Percentiles rank a stretch among this genome's conserved stretches.
phyloP scores from a whole-genome alignment of 2,113 vertebrate species.

The Excalfactoria chinensis region DNA sequence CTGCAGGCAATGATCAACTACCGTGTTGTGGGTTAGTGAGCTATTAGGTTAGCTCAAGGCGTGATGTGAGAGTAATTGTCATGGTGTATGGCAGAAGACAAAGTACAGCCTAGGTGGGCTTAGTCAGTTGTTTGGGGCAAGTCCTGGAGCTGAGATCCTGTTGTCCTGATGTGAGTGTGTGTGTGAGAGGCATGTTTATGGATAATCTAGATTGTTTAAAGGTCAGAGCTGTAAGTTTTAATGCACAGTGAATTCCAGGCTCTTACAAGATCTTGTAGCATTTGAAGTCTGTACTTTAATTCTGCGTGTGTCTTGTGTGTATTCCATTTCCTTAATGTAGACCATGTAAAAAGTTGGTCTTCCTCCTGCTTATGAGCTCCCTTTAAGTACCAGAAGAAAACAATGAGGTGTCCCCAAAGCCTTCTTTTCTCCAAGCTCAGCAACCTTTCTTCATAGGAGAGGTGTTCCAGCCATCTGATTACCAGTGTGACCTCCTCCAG shows the following conservation, averaged over 20 bases:
- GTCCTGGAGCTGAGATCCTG: not conserved
- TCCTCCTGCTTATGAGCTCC: too few relatives aligned
- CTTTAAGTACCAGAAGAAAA: too few relatives aligned
- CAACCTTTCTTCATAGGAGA: too few relatives aligned
- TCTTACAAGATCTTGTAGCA: not conserved
- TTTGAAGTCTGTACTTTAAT: not conserved
- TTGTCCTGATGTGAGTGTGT: not conserved
- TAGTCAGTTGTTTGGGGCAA: not conserved
- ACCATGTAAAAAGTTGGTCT: too few relatives aligned
- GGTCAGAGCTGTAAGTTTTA: not conserved
- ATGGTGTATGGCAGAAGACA: not conserved
- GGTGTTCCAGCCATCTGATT: too few relatives aligned
- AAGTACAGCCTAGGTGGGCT: rapidly evolving
- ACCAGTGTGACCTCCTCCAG: too few relatives aligned
- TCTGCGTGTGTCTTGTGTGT: not conserved
- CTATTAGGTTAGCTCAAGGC: not conserved
- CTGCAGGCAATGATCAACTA: not conserved
- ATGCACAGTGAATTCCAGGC: not conserved
- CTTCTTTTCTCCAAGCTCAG: too few relatives aligned
- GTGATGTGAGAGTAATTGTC: not conserved
- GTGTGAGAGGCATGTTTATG: not conserved
- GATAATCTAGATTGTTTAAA: not conserved
- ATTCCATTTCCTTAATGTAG: not conserved
- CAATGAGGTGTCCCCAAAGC: too few relatives aligned
- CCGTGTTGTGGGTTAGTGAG: not conserved